Conservation (phyloP, 2,797 vertebrate genomes). For the Crocidura indochinensis region DNA sequence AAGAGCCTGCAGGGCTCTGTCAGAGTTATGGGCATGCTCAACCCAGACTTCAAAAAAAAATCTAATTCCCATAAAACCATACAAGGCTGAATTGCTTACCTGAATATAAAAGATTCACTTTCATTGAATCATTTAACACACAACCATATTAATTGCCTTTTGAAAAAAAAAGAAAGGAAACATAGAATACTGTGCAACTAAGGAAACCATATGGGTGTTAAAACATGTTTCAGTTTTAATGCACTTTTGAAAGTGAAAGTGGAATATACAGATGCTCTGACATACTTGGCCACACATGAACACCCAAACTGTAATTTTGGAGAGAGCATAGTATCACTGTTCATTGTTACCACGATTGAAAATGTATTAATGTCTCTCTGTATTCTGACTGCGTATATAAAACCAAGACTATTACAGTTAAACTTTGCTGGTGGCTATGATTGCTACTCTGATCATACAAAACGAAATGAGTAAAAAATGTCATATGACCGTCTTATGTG, state of each 20-base stretch:
- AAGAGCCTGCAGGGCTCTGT: slow-evolving; percentile 99
- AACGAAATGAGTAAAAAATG: slow-evolving; percentile 51
- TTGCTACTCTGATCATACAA: slow-evolving; percentile 42
- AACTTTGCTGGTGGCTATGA: not conserved
- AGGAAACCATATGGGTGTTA: slow-evolving; percentile 79
- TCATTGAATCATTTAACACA: slow-evolving; percentile 98
- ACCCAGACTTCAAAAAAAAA: slow-evolving; percentile 97
- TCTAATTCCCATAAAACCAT: slow-evolving; percentile 97
- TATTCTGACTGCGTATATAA: not conserved
- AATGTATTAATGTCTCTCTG: slow-evolving; percentile 3
- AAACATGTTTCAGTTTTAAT: slow-evolving; percentile 67
- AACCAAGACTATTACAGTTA: slow-evolving; percentile 1
- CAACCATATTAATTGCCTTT: slow-evolving; percentile 94
- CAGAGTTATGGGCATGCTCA: slow-evolving; percentile 97
- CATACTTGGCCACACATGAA: slow-evolving; percentile 65
- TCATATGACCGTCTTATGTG: slow-evolving; percentile 55
- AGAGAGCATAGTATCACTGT: not conserved
- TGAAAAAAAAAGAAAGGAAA: slow-evolving; percentile 90
- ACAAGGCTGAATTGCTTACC: slow-evolving; percentile 97
- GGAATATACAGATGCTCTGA: not conserved
- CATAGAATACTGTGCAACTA: slow-evolving; percentile 84
- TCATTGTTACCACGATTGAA: slow-evolving; percentile 53
- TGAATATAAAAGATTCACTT: slow-evolving; percentile 98
- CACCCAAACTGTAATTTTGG: slow-evolving; percentile 45
- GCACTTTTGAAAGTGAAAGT: slow-evolving; percentile 71